Evolutionary conservation across 2,888 invertebrate species (phyloP).

Genomic region (Drosophila ezoana): DNA sequence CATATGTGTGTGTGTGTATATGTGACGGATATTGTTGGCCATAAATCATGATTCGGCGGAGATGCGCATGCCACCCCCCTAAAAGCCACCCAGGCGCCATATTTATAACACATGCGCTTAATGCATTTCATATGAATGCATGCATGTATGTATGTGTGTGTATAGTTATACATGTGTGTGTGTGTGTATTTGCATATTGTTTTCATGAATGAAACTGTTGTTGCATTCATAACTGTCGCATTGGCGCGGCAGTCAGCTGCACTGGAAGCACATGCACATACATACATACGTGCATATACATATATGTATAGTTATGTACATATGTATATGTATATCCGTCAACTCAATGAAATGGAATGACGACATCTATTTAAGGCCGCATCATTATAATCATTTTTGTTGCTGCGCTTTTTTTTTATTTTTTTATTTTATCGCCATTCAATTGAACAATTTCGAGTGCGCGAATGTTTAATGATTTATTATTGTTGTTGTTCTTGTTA

Average conservation of each 20-base stretch:
- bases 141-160: slow-evolving; percentile 13
- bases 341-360: slow-evolving; percentile 53
- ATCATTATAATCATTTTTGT: slow-evolving; percentile 27
- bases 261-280: slow-evolving; percentile 18
- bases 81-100: slow-evolving; percentile 34
- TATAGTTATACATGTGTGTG: slow-evolving; percentile 9
- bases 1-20: slow-evolving; percentile 7
- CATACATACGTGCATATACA: background rate
- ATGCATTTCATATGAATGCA: slow-evolving; percentile 24
- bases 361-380: slow-evolving; percentile 57
- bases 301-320: slow-evolving; percentile 2
- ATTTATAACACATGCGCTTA: slow-evolving; percentile 64
- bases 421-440: slow-evolving; percentile 45
- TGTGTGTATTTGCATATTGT: slow-evolving; percentile 18
- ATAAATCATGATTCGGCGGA: slow-evolving; percentile 68
- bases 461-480: slow-evolving; percentile 43
- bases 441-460: slow-evolving; percentile 40
- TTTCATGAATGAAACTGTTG: slow-evolving; percentile 73
- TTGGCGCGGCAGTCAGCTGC: slow-evolving; percentile 24
- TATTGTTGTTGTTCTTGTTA: slow-evolving; percentile 43
- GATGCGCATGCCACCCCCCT: slow-evolving; percentile 21
- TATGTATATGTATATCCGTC: slow-evolving; percentile 23
- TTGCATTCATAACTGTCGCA: slow-evolving; percentile 54
- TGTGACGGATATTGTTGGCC: slow-evolving; percentile 66
- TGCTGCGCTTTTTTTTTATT: slow-evolving; percentile 24